Evolutionary conservation across 2,113 vertebrate genomes (phyloP).

Genomic region (Sapajus apella): DNA sequence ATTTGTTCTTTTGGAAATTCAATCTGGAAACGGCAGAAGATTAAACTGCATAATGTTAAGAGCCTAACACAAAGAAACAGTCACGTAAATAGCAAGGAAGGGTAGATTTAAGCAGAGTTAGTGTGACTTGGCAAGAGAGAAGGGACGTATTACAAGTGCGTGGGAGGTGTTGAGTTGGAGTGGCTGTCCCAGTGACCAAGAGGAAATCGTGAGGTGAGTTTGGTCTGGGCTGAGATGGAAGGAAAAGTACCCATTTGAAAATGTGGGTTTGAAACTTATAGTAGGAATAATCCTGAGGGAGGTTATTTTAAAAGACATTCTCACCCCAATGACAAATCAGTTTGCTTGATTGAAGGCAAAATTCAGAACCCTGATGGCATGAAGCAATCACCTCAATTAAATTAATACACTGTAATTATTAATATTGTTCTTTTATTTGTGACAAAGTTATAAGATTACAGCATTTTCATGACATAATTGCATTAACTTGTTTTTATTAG

Average conservation of each 20-base stretch:
- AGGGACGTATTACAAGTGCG: not conserved
- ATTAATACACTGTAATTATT: not conserved
- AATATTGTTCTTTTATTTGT: not conserved
- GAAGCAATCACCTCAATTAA: not conserved
- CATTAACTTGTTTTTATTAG: slow-evolving; percentile 40
- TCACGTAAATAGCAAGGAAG: not conserved
- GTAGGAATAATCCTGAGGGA: not conserved
- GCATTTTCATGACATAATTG: not conserved
- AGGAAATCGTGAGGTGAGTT: not conserved
- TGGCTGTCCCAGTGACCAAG: not conserved
- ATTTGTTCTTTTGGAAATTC: not conserved
- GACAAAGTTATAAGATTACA: slow-evolving; percentile 6
- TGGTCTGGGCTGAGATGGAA: not conserved
- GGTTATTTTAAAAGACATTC: not conserved
- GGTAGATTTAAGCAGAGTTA: not conserved
- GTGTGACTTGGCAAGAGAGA: not conserved
- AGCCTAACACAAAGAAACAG: rapidly evolving
- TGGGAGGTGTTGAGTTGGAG: not conserved
- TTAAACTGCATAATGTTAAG: not conserved
- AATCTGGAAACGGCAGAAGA: not conserved
- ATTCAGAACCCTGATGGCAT: not conserved
- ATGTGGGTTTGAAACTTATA: not conserved
- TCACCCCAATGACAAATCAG: not conserved
- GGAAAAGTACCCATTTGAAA: not conserved
- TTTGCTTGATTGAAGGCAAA: not conserved